Evolutionary conservation across 2,797 vertebrate genomes (phyloP).

Genomic region (Pogoniulus pusillus): DNA sequence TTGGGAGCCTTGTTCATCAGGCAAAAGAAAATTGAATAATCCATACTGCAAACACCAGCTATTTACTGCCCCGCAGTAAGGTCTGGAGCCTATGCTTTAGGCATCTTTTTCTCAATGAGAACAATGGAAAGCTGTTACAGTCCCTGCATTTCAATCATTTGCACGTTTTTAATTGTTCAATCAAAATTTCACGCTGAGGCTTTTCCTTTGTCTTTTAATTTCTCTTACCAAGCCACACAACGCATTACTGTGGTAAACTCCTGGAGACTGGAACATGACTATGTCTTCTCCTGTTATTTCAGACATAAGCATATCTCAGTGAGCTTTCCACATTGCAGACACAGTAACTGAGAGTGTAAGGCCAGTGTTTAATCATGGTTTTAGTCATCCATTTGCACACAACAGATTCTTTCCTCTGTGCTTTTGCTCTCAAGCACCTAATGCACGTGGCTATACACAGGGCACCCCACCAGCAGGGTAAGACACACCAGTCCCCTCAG

Average conservation of each 20-base stretch:
- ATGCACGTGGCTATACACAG: neutral
- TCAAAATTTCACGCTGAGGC: neutral
- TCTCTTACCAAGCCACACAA: neutral
- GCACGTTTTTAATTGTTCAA: neutral
- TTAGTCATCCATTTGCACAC: neutral
- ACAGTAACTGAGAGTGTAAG: neutral
- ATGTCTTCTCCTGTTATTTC: slow-evolving; percentile 14
- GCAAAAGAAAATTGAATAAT: slow-evolving; percentile 49
- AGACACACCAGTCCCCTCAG: neutral
- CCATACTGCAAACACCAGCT: slow-evolving; percentile 19
- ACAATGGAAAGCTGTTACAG: neutral
- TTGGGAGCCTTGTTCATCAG: slow-evolving; percentile 39
- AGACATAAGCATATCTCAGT: neutral
- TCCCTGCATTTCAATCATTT: slow-evolving; percentile 24
- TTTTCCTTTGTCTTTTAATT: neutral
- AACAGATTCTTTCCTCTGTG: neutral
- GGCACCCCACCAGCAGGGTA: neutral
- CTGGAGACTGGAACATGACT: neutral
- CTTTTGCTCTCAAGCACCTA: neutral
- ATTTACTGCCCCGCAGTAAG: neutral
- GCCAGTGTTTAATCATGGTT: neutral
- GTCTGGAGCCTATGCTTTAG: neutral
- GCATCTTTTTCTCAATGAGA: neutral
- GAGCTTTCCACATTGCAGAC: neutral
- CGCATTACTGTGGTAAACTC: slow-evolving; percentile 8